Evolutionary conservation across 2,888 invertebrate genomes (phyloP).

Genomic region (Apodemia mormo): DNA sequence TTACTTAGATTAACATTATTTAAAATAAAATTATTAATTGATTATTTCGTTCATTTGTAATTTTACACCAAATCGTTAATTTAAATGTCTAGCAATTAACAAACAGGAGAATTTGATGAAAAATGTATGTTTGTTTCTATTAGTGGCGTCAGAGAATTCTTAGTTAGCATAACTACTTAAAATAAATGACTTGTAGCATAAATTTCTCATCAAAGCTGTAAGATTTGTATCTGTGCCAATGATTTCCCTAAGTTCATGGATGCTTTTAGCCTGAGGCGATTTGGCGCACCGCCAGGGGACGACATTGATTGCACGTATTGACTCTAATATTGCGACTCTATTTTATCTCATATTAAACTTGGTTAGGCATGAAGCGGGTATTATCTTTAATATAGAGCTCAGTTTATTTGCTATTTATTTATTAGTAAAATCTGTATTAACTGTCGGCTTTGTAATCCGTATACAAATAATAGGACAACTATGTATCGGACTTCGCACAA

Average conservation of each 20-base stretch:
- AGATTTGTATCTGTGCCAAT: slow-evolving; percentile 60
- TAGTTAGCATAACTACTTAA: not conserved
- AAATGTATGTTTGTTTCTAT: too few relatives aligned
- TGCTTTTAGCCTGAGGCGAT: slow-evolving; percentile 39
- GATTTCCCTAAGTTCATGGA: slow-evolving; percentile 59
- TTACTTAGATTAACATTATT: too few relatives aligned
- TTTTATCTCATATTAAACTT: slow-evolving; percentile 44
- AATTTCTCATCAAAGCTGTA: slow-evolving; percentile 33
- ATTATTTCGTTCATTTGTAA: too few relatives aligned
- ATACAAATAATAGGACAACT: too few relatives aligned
- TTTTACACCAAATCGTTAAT: too few relatives aligned
- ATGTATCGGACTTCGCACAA: too few relatives aligned
- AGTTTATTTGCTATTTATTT: too few relatives aligned
- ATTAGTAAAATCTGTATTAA: too few relatives aligned
- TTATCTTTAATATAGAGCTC: slow-evolving; percentile 42
- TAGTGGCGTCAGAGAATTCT: not conserved
- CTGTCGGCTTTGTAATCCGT: too few relatives aligned
- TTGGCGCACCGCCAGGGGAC: slow-evolving; percentile 55
- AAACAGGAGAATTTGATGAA: too few relatives aligned
- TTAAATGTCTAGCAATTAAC: too few relatives aligned
- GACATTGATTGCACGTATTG: slow-evolving; percentile 62
- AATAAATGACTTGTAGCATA: slow-evolving; percentile 19
- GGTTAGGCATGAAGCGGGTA: slow-evolving; percentile 37
- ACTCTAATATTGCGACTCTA: slow-evolving; percentile 58
- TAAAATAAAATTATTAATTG: too few relatives aligned